Base-by-base conservation (phyloP, 2,113 vertebrate species). In the Sebastes schlegelii region DNA sequence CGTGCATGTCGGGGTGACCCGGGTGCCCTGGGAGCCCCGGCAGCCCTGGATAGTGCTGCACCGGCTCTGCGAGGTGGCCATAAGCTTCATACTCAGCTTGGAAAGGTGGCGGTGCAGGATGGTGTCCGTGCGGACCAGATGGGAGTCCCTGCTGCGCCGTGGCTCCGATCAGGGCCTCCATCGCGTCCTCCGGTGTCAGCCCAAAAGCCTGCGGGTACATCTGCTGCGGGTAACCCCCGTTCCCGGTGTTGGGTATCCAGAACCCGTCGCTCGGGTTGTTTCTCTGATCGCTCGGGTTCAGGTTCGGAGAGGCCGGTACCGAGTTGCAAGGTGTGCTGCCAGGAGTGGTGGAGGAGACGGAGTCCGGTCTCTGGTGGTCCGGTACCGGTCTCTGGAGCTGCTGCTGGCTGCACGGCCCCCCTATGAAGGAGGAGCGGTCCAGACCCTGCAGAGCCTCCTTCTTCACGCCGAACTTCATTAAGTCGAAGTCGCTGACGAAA, bases 251-350 rank as follows among this genome's bases (percentile, higher is more conserved):
- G 94, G 98, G 67, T 94, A 97, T 97, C 98, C 98, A 99, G 96
- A 98, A 99, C 92, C 97, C 96, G 88, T 98, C 97, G 84, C 97
- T 96, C 91, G 97, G 93, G 94, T 97, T 97, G 84, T 95, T 95
- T 93, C 98, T 97, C 93, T 96, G 97, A 88, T 98, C 98, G 89
- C 94, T 95, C 19, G 96, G 96, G 81, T 97, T 96, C 95, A 99
- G 97, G 95, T 98, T 97, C 72, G 98, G 98, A 49, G 98, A 99
- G 11, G 98, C 97, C 79, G 98, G 98, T 79, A 98, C 97, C 19
- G 98, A 99, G 95, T 97, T 99, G 95, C 97, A 97, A 67, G 98
- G 98, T 86, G 98, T 99, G 96, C 97, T 99, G 95, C 96, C 97
- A 57, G 98, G 98, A 34, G 34, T 34, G 80, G 97, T 99, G 93